phyloP scores from a whole-genome alignment of 2,888 invertebrate species.

The Anthrax anthrax region DNA sequence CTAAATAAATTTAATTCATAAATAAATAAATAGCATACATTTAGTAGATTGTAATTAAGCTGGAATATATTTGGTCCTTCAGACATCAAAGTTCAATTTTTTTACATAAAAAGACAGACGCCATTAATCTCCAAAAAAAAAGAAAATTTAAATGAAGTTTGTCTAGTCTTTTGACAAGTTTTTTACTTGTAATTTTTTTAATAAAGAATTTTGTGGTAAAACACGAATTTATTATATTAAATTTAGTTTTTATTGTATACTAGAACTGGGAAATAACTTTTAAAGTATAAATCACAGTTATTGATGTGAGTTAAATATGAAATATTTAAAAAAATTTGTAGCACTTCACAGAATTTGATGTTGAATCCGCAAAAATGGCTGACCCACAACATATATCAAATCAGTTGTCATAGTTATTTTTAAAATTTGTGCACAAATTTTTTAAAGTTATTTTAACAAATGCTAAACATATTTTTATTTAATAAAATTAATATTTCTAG shows the following conservation, averaged over 20 bases:
- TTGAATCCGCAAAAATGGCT: constrained; percentile 56
- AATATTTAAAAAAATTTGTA: constrained; percentile 35
- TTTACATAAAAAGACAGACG: neutral
- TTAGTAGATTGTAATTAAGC: neutral
- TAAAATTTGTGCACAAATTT: neutral
- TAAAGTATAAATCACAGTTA: constrained; percentile 35
- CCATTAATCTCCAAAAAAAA: neutral
- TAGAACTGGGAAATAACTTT: constrained; percentile 16
- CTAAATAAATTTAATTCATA: neutral
- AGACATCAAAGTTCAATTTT: neutral
- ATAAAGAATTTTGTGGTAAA: constrained; percentile 4
- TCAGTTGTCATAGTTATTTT: neutral
- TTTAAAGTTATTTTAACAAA: no score
- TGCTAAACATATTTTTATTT: no score
- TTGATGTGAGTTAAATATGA: constrained; percentile 37
- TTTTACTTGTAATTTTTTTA: neutral
- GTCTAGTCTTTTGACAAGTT: no score
- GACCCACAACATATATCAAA: constrained; percentile 44
- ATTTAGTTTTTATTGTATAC: constrained; percentile 9
- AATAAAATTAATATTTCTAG: neutral
- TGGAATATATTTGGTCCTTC: neutral
- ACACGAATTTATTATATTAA: constrained; percentile 30
- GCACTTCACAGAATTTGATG: constrained; percentile 47
- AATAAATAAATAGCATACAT: neutral
- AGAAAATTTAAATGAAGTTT: no score